Evolutionary conservation across 2,797 vertebrate genomes (phyloP).

Genomic region (Champsocephalus gunnari): DNA sequence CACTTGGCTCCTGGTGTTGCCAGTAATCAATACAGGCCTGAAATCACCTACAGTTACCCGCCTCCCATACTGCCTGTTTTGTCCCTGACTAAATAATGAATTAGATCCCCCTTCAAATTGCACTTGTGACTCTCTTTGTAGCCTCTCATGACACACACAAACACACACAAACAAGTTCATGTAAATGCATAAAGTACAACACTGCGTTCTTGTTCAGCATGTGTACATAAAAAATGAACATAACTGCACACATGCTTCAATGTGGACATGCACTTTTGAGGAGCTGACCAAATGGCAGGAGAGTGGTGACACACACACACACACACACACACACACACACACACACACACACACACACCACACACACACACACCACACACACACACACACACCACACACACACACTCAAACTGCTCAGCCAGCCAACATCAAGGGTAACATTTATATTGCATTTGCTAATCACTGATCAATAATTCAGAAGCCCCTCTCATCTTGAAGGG

Average conservation of each 20-base stretch:
- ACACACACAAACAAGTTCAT: constrained; percentile 3
- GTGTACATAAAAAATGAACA: background rate
- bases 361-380: constrained; percentile 5
- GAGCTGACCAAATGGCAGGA: constrained; percentile 19
- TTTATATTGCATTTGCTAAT: constrained; percentile 99
- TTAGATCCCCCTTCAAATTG: constrained; percentile 78
- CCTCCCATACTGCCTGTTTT: constrained; percentile 96
- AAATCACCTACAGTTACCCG: constrained; percentile 95
- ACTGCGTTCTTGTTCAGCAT: background rate
- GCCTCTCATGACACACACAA: constrained; percentile 50
- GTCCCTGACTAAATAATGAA: constrained; percentile 99
- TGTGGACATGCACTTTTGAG: constrained; percentile 9
- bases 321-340: no score
- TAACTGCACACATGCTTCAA: constrained; percentile 23
- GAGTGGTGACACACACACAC: background rate
- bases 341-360: constrained; percentile 15
- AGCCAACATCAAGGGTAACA: constrained; percentile 92
- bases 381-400: background rate
- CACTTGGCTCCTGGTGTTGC: constrained; percentile 96
- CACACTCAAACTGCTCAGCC: constrained; percentile 43
- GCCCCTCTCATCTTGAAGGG: constrained; percentile 90
- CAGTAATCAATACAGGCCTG: constrained; percentile 98
- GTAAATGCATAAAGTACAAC: constrained; percentile 57
- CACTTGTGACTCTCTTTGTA: constrained; percentile 74
- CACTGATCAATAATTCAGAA: constrained; percentile 99